Base-by-base conservation (phyloP, 2,113 vertebrate genomes). In the Pimephales promelas region DNA sequence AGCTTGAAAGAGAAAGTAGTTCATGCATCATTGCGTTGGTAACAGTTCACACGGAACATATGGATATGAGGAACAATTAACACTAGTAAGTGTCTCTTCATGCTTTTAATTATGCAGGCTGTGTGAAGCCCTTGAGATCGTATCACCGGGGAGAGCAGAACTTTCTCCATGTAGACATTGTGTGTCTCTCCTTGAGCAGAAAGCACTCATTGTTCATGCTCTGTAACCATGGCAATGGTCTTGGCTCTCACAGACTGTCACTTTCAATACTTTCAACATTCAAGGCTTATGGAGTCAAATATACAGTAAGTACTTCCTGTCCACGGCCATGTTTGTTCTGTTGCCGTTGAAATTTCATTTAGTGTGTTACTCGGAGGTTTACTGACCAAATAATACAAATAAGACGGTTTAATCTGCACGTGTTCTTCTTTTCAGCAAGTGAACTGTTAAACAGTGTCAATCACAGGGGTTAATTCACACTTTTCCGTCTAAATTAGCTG, bases 91-190 rank as follows among this genome's bases (percentile, higher is more conserved):
- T 34, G 40, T 78, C 78, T 76, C 59, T 77, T 73, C 70, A 59
- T 43, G 9, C 62, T 62, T 82, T 84, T 82, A 87, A 87, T 84
- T 87, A 84, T 24, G 28, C 57, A 54, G 62, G 20, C 62, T 13
- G 47, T 66, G 56, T 36, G 79, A 81, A 82, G 54, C 47, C 70
- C 45, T 28, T 61, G 68, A 81, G 73, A 84, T 28, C 13, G 1
- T 26, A 64, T 28, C 18, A 14, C 5, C 28, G 4, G 54, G n/a
- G 34, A 66, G 82, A 68, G 34, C 28, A 61, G 68, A 72, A 72
- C 26, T 11, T 43, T 47, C 40, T 71, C 36, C 36, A 45, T 6
- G 18, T 36, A 62, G 54, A 78, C n/a, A 57, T 16, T 70, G 74
- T n/a, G 72, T 40, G 31, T 13, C 31, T 76, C 52, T 76, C 52